These are phyloP conservation scores for Leucoraja erinaceus DNA, from an alignment of 2,113 vertebrate genomes.

Conservation along the genomic window DNA sequence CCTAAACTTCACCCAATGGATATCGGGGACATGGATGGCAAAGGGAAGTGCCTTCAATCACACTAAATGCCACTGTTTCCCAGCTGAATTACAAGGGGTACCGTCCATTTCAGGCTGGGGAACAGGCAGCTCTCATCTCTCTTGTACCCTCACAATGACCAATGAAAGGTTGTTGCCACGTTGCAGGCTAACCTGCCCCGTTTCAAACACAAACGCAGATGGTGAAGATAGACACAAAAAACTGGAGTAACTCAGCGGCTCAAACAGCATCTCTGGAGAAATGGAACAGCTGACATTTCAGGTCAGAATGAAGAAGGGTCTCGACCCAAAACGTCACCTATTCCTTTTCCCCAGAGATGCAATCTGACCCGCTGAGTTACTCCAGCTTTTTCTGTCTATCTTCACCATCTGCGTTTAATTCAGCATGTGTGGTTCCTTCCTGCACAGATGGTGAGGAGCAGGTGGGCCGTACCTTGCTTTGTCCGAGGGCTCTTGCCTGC, in stretches of 20 bases:
- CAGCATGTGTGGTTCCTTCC: no score
- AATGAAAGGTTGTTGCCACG: not conserved
- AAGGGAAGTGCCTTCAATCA: not conserved
- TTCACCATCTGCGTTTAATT: no score
- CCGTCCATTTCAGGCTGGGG: not conserved
- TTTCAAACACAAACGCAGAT: not conserved
- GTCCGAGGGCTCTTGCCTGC: conserved; percentile 46
- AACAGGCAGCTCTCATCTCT: no score
- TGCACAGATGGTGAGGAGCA: not conserved
- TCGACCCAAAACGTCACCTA: no score
- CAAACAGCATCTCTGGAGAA: no score
- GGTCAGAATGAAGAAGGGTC: no score
- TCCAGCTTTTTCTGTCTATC: no score
- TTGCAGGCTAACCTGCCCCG: not conserved
- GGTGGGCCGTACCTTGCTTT: conserved; percentile 45
- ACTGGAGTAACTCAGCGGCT: no score
- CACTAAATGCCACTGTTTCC: not conserved
- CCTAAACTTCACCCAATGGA: not conserved
- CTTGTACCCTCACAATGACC: not conserved
- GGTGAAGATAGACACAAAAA: no score
- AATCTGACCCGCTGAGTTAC: no score
- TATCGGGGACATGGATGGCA: not conserved
- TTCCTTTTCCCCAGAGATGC: no score
- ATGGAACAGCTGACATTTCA: no score
- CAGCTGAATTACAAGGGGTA: not conserved